phyloP scores from a whole-genome alignment of 2,888 invertebrate species.

The Lasioglossum oenotherae region DNA sequence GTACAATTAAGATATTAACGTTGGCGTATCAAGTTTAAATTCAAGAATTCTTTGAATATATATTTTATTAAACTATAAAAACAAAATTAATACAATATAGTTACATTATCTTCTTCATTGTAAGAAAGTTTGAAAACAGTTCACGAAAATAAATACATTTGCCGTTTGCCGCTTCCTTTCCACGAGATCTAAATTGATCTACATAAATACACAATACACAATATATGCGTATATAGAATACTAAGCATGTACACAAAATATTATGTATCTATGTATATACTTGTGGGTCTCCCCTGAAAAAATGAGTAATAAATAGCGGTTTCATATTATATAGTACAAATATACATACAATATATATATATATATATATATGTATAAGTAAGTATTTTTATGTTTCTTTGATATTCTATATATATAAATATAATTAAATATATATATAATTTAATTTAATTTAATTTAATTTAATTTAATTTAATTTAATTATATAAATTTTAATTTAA shows the following conservation, averaged over 20 bases:
- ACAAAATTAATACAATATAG: background rate
- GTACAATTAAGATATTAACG: background rate
- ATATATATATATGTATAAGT: background rate
- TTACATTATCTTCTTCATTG: background rate
- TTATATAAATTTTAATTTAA: too few relatives aligned
- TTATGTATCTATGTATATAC: too few relatives aligned
- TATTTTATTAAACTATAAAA: background rate
- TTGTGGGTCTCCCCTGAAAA: background rate
- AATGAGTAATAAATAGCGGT: background rate
- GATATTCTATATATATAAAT: too few relatives aligned
- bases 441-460: too few relatives aligned
- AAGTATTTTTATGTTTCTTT: too few relatives aligned
- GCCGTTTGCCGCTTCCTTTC: background rate
- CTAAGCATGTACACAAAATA: too few relatives aligned
- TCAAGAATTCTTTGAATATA: background rate
- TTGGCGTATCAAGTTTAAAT: background rate
- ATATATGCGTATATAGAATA: background rate
- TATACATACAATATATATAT: background rate
- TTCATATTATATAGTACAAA: background rate
- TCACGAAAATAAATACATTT: background rate
- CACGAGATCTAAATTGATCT: background rate
- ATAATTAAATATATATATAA: too few relatives aligned
- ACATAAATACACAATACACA: background rate
- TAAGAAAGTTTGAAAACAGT: constrained; percentile 1
- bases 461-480: too few relatives aligned